Conservation (phyloP, 2,888 invertebrate genomes). For the Troides oblongomaculatus region DNA sequence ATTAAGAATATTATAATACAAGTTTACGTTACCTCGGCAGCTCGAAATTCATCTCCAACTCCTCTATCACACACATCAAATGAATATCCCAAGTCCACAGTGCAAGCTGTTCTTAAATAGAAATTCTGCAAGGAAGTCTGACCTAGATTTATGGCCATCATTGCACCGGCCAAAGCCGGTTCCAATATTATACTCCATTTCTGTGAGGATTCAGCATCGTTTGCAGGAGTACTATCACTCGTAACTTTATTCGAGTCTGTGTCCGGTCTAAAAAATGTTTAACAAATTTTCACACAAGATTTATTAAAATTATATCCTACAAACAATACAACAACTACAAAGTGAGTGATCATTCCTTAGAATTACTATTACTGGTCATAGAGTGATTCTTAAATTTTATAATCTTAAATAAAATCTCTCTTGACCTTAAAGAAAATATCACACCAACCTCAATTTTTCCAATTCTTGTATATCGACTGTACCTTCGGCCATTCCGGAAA, state of each 20-base stretch:
- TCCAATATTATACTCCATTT: constrained; percentile 82
- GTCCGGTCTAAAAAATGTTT: constrained; percentile 36
- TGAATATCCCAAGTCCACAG: constrained; percentile 83
- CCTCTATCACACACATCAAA: constrained; percentile 82
- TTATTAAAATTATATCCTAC: not conserved
- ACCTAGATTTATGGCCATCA: constrained; percentile 79
- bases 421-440: not conserved
- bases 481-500: constrained; percentile 54
- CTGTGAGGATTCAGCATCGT: constrained; percentile 36
- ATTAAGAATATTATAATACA: not conserved
- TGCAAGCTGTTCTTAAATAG: constrained; percentile 86
- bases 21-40: constrained; percentile 53
- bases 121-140: constrained; percentile 87
- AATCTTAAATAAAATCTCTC: not conserved
- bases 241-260: constrained; percentile 35
- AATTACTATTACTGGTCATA: too few relatives aligned
- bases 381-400: too few relatives aligned
- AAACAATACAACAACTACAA: too few relatives aligned
- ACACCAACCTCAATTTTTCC: constrained; percentile 62
- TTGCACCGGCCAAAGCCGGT: constrained; percentile 85
- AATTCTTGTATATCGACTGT: constrained; percentile 61
- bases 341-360: too few relatives aligned
- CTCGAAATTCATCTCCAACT: constrained; percentile 61
- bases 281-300: not conserved
- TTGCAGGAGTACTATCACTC: constrained; percentile 37